These are phyloP conservation scores for Diadophis punctatus DNA, from an alignment of 2,113 vertebrate species.

Conservation along the genomic window DNA sequence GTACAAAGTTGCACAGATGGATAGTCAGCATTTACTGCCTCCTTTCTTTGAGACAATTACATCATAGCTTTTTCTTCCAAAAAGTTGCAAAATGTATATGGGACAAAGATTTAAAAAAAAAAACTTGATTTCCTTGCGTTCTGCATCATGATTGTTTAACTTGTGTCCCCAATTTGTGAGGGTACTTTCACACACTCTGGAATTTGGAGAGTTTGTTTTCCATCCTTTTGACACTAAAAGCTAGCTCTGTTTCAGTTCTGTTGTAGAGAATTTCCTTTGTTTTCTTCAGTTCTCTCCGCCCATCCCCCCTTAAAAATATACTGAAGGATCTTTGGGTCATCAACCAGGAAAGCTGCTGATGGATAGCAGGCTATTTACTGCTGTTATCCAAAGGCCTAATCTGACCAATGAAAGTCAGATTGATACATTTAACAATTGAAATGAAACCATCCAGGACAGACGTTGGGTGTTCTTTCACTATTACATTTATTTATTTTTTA, in stretches of 20 bases:
- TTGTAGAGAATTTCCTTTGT: constrained; percentile 13
- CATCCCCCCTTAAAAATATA: background rate
- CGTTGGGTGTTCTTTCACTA: constrained; percentile 12
- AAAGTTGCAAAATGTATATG: constrained; percentile 19
- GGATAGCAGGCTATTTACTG: background rate
- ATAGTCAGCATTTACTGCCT: background rate
- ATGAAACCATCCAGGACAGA: background rate
- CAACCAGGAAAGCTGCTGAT: background rate
- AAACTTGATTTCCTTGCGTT: background rate
- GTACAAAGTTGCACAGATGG: background rate
- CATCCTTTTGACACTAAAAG: background rate
- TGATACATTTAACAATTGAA: background rate
- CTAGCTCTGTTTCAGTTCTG: background rate
- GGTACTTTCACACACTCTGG: background rate
- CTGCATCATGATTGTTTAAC: background rate
- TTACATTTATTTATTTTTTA: too few relatives aligned
- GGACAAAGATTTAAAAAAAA: background rate
- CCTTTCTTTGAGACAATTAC: background rate
- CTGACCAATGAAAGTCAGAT: background rate
- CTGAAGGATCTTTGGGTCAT: constrained; percentile 13
- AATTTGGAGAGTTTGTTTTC: constrained; percentile 1
- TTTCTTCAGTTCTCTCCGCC: background rate
- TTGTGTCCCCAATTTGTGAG: background rate
- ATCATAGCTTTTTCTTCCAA: background rate
- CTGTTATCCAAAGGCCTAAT: too few relatives aligned